These are phyloP conservation scores for Dyspetes luteomarginatus DNA, from an alignment of 2,888 invertebrate species.

Conservation along the genomic window DNA sequence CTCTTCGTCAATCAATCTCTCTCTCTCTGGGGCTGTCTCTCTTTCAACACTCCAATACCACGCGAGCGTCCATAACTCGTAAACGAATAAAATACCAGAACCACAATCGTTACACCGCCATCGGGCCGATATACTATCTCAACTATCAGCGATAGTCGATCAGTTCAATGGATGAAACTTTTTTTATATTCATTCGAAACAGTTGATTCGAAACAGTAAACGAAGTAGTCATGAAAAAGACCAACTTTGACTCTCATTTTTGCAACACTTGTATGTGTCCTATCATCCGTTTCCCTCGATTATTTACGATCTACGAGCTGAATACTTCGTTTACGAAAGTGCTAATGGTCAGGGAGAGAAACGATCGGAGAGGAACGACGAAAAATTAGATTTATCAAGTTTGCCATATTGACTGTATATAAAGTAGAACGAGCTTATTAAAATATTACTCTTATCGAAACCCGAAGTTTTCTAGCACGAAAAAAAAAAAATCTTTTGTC, in stretches of 20 bases:
- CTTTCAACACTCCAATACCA: slow-evolving; percentile 4
- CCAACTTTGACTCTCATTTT: neutral
- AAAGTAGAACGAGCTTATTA: too few species aligned
- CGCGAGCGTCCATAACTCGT: slow-evolving; percentile 8
- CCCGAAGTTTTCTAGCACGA: neutral
- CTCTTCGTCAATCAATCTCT: too few species aligned
- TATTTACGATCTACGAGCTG: neutral
- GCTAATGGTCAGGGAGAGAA: neutral
- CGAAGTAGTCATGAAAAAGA: slow-evolving; percentile 8
- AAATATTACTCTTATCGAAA: neutral
- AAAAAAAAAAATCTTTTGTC: neutral
- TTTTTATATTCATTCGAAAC: slow-evolving; percentile 7
- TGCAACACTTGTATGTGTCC: neutral
- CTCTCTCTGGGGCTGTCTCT: too few species aligned
- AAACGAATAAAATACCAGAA: slow-evolving; percentile 7
- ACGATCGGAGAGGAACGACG: neutral
- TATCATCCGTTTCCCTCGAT: neutral
- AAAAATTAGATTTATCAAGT: neutral
- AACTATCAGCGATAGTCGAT: slow-evolving; percentile 13
- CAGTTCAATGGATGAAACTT: slow-evolving; percentile 1
- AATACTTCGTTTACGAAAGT: neutral
- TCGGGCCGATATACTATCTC: too few species aligned
- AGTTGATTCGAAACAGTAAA: neutral
- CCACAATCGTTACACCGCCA: slow-evolving; percentile 31
- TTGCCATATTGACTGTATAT: too few species aligned